phyloP scores from a whole-genome alignment of 2,113 vertebrate species.

The Siniperca knerii region DNA sequence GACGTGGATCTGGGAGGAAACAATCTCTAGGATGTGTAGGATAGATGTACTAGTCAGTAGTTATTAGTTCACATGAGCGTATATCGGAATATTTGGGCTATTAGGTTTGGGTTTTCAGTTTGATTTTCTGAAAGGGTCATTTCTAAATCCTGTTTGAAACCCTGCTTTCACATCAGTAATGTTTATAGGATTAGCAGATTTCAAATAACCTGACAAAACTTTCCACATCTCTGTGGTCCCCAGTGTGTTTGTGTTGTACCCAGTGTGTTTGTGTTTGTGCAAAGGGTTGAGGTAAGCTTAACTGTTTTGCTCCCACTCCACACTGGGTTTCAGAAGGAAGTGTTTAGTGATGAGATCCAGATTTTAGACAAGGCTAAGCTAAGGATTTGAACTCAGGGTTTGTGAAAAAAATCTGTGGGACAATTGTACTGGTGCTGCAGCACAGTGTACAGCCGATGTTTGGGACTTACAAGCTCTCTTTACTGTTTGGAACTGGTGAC shows the following conservation, averaged over 20 bases:
- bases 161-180: not conserved
- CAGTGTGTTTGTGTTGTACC: constrained; percentile 36
- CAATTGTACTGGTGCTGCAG: constrained; percentile 7
- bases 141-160: constrained; percentile 7
- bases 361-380: constrained; percentile 43
- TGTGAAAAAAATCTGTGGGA: constrained; percentile 14
- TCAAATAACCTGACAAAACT: constrained; percentile 28
- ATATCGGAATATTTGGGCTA: not conserved
- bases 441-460: constrained; percentile 18
- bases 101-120: not conserved
- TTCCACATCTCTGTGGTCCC: constrained; percentile 25
- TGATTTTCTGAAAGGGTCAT: not conserved
- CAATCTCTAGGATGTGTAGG: constrained; percentile 35
- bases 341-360: constrained; percentile 84
- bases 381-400: constrained; percentile 23
- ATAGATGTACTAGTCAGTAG: not conserved
- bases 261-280: constrained; percentile 49
- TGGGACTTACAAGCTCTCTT: constrained; percentile 18
- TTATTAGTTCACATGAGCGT: constrained; percentile 3
- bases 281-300: constrained; percentile 41
- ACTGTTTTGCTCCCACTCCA: constrained; percentile 47
- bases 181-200: constrained; percentile 26
- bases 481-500: constrained; percentile 23
- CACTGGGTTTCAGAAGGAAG: constrained; percentile 78
- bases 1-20: constrained; percentile 56